These are phyloP conservation scores for Stictocephala bisonia DNA, from an alignment of 2,888 invertebrate genomes.

Conservation along the genomic window DNA sequence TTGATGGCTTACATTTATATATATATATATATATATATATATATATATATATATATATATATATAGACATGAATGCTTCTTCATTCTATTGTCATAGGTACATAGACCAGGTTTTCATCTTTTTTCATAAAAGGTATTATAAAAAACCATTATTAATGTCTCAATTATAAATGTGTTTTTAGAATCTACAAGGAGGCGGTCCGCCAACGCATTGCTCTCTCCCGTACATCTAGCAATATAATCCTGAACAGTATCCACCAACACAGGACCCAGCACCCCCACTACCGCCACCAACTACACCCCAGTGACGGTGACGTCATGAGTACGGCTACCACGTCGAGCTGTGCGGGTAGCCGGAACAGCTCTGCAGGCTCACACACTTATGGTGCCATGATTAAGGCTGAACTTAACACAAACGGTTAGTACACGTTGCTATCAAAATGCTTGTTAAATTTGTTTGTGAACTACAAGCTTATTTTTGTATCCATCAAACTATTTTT, in stretches of 20 bases:
- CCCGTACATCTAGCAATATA: constrained; percentile 87
- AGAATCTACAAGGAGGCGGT: constrained; percentile 76
- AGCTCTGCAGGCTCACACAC: constrained; percentile 65
- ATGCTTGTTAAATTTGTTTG: too few relatives aligned
- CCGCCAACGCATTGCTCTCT: constrained; percentile 82
- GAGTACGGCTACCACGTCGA: constrained; percentile 68
- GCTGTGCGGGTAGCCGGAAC: constrained; percentile 67
- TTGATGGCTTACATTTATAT: too few relatives aligned
- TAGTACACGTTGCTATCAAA: too few relatives aligned
- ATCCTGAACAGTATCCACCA: constrained; percentile 86
- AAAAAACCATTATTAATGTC: not conserved
- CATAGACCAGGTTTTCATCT: too few relatives aligned
- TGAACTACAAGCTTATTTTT: too few relatives aligned
- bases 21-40: too few relatives aligned
- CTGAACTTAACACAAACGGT: constrained; percentile 75
- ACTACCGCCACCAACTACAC: constrained; percentile 72
- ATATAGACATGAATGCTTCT: too few relatives aligned
- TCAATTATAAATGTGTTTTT: too few relatives aligned
- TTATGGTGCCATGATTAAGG: constrained; percentile 66
- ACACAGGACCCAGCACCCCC: constrained; percentile 79
- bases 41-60: too few relatives aligned
- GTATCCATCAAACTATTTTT: too few relatives aligned
- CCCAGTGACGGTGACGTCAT: constrained; percentile 69
- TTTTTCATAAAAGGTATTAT: too few relatives aligned
- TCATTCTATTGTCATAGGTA: too few relatives aligned